These are phyloP conservation scores for Oceanodroma tethys DNA, from an alignment of 2,113 vertebrate genomes.

Conservation along the genomic window DNA sequence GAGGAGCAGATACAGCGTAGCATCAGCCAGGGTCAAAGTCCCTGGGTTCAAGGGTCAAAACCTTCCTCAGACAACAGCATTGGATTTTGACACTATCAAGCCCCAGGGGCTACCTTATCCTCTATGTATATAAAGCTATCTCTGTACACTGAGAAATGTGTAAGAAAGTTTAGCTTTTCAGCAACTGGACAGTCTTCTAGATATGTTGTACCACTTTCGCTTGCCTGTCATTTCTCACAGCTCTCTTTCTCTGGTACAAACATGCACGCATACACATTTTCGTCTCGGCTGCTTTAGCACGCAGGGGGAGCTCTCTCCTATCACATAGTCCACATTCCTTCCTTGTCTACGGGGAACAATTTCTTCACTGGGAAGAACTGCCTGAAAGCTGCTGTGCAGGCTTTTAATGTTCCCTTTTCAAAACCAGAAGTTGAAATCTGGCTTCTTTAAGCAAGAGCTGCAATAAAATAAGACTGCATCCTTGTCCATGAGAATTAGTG, in stretches of 20 bases:
- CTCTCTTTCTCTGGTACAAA: not conserved
- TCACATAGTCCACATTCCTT: not conserved
- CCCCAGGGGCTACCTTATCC: not conserved
- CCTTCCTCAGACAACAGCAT: not conserved
- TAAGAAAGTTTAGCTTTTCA: not conserved
- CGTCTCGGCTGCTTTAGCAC: not conserved
- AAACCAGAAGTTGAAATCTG: not conserved
- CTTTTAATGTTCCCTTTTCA: not conserved
- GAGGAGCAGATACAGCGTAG: not conserved
- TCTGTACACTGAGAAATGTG: accelerated
- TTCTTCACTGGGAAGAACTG: not conserved
- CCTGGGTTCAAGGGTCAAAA: not conserved
- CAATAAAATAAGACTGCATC: not conserved
- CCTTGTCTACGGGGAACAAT: not conserved
- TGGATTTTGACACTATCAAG: not conserved
- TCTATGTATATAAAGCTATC: accelerated
- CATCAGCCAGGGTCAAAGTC: not conserved
- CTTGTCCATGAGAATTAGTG: not conserved
- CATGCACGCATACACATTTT: accelerated
- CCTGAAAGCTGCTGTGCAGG: not conserved
- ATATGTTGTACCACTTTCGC: not conserved
- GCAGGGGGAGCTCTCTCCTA: conserved; percentile 39
- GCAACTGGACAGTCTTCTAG: not conserved
- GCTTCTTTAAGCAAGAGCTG: not conserved
- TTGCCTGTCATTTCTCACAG: not conserved